Base-by-base conservation (phyloP, 1,140 invertebrate species). In the Drosophila pectinifera region DNA sequence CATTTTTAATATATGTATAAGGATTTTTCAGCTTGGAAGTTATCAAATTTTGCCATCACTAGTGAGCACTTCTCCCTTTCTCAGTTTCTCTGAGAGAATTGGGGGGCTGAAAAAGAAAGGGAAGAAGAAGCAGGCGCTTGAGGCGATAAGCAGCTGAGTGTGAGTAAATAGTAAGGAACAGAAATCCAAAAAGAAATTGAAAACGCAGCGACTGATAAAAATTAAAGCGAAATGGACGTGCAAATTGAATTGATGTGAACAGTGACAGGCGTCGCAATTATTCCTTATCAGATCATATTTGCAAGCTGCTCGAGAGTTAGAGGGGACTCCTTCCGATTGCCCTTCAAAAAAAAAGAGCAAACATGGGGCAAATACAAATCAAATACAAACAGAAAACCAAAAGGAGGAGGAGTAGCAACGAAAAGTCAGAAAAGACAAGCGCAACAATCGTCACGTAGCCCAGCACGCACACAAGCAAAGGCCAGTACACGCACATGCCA, bases 361-460 rank as follows among this genome's bases (percentile, higher is more conserved):
- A 58, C 48, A 45, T 46, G 22, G 14, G 3, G 26, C 22, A 43
- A 76, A 67, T 11, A 38, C 56, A 51, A 51, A 65, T 16, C 70
- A 55, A 56, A 58, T 36, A 53, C 58, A 74, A 86, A 38, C 63
- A 65, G 57, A 86, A 36, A 41, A 59, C 16, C 36, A 53, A 53
- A 53, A n/a, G 13, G 10, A 53, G 18, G 13, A 20, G 74, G 72
- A 36, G 70, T 76, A 28, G 69, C 80, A 78, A 73, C 54, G 68
- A 48, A 65, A 57, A 62, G 61, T 36, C 73, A 88, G 59, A 89
- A 80, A 57, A 76, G 81, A 70, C 84, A 88, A 79, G 85, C 84
- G 76, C 76, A 78, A 78, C 74, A 68, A 46, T 51, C 56, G 76
- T 90, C 84, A 89, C 84, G 84, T 89, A 89, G 84, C 73, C 80